A percentile compares a stretch with the other conserved stretches of the same genome.
Conservation (phyloP, 2,113 vertebrate genomes). For the Peromyscus maniculatus region DNA sequence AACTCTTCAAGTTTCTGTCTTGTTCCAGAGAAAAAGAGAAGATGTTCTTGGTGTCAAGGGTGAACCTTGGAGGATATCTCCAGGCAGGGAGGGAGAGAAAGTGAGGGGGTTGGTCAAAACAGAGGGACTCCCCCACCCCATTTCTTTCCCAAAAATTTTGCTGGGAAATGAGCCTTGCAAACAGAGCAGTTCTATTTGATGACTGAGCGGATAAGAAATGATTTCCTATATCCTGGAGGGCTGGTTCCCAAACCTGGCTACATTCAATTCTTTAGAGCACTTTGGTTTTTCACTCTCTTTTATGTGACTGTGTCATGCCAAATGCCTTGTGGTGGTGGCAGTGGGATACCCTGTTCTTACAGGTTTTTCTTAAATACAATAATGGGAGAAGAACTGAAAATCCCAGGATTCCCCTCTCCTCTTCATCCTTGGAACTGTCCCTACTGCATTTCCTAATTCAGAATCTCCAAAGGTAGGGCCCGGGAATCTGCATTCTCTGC, state of each 20-base stretch:
- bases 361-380: not conserved
- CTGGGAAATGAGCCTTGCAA: not conserved
- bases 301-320: not conserved
- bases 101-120: not conserved
- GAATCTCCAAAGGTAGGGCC: not conserved
- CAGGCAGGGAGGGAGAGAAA: not conserved
- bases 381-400: not conserved
- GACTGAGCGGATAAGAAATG: not conserved
- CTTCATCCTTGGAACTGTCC: not conserved
- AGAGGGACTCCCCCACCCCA: fast-evolving
- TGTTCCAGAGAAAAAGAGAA: not conserved
- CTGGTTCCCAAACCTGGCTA: not conserved
- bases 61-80: not conserved
- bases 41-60: not conserved
- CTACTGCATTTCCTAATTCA: not conserved
- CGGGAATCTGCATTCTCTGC: not conserved
- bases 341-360: not conserved
- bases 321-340: not conserved
- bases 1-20: not conserved
- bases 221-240: not conserved
- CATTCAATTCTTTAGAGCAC: not conserved
- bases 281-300: not conserved
- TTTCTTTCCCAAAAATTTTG: not conserved
- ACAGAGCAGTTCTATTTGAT: not conserved
- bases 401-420: not conserved